Percentiles rank a stretch among this genome's conserved stretches.
Evolutionary conservation across 2,888 invertebrate species (phyloP).

Genomic region (Coleophora flavipennella): DNA sequence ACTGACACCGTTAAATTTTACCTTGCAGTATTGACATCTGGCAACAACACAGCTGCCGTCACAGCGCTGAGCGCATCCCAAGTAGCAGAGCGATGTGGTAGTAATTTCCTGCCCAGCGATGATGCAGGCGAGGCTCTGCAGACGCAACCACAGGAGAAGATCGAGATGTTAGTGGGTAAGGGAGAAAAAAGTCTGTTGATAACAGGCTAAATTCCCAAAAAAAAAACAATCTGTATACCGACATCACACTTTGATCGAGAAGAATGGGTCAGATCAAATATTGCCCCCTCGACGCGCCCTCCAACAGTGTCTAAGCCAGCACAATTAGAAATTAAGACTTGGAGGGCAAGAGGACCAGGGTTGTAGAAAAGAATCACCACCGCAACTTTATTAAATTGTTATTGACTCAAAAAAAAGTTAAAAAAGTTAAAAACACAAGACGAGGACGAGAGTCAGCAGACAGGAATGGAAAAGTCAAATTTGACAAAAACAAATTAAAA

Average conservation of each 20-base stretch:
- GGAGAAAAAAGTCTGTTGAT: slow-evolving; percentile 9
- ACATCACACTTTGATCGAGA: not conserved
- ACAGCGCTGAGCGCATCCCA: slow-evolving; percentile 45
- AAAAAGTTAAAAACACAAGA: too few species aligned
- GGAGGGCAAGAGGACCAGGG: too few species aligned
- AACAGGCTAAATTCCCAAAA: not conserved
- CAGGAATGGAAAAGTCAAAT: not conserved
- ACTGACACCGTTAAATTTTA: not conserved
- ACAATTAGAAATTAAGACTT: too few species aligned
- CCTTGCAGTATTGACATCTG: slow-evolving; percentile 50
- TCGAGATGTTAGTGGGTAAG: slow-evolving; percentile 67
- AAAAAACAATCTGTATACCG: not conserved
- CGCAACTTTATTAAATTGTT: too few species aligned
- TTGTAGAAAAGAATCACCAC: too few species aligned
- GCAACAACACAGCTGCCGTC: slow-evolving; percentile 50
- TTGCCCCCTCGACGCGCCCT: too few species aligned
- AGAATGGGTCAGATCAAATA: not conserved
- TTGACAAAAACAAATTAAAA: not conserved
- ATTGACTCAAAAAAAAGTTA: too few species aligned
- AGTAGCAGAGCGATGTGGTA: slow-evolving; percentile 56
- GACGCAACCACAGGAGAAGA: slow-evolving; percentile 64
- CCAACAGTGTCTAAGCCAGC: too few species aligned
- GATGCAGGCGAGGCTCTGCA: slow-evolving; percentile 56
- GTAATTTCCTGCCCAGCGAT: slow-evolving; percentile 60
- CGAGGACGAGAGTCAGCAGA: too few species aligned